These are phyloP conservation scores for Fistularia tabacaria DNA, from an alignment of 2,797 vertebrate genomes.

Conservation along the genomic window DNA sequence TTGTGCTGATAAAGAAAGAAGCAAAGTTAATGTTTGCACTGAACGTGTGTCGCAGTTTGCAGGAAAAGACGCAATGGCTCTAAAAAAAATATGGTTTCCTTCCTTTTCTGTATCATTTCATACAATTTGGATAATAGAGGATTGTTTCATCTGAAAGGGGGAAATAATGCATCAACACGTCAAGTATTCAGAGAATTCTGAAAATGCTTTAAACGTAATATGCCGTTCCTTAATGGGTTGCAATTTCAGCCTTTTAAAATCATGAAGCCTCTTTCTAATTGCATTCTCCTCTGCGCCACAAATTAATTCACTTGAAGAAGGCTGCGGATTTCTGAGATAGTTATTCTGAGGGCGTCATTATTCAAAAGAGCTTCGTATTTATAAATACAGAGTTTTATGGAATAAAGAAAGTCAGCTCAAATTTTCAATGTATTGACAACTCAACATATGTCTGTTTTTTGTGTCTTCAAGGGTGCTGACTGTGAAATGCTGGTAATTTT, in stretches of 20 bases:
- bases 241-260: constrained; percentile 49
- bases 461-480: no score
- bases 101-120: constrained; percentile 39
- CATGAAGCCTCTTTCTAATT: constrained; percentile 40
- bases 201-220: constrained; percentile 42
- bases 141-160: constrained; percentile 33
- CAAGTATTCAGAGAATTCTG: constrained; percentile 36
- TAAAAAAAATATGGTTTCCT: constrained; percentile 37
- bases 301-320: constrained; percentile 41
- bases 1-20: constrained; percentile 20
- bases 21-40: constrained; percentile 15
- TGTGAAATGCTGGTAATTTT: no score
- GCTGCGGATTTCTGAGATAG: constrained; percentile 25
- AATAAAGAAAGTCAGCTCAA: no score
- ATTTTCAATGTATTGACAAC: no score
- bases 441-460: no score
- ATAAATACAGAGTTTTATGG: no score
- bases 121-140: constrained; percentile 23
- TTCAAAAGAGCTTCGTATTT: neutral
- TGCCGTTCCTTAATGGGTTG: constrained; percentile 32
- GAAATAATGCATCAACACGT: neutral
- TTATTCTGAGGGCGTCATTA: neutral
- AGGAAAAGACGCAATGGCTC: constrained; percentile 17
- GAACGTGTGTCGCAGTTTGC: constrained; percentile 3
- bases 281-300: constrained; percentile 24